Percentiles rank a stretch among this genome's conserved stretches.
Conservation (phyloP, 2,888 invertebrate genomes). For the Buathra laborator region DNA sequence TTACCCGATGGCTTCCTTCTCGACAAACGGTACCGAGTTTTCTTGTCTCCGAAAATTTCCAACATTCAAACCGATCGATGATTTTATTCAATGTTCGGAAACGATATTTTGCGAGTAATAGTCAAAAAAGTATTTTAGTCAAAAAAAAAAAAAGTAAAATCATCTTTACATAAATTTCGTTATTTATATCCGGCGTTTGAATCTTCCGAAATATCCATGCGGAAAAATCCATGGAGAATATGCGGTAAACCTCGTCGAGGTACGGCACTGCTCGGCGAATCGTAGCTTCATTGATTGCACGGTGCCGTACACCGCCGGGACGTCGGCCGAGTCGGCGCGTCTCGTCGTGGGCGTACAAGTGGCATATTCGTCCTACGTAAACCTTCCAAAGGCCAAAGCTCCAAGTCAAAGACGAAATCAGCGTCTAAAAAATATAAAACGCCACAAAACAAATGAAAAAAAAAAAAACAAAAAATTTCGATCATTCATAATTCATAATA, state of each 20-base stretch:
- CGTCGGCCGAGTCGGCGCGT: conserved; percentile 72
- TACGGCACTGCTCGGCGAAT: conserved; percentile 82
- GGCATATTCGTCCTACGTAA: conserved; percentile 72
- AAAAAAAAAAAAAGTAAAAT: not conserved
- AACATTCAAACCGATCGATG: not conserved
- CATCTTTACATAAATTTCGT: not conserved
- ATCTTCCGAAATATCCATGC: not conserved
- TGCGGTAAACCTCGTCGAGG: not conserved
- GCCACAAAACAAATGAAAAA: not conserved
- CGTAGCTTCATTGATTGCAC: conserved; percentile 84
- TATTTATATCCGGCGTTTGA: not conserved
- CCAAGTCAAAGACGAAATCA: conserved; percentile 1
- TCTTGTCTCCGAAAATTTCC: not conserved
- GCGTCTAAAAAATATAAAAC: conserved; percentile 22
- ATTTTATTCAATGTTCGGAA: not conserved
- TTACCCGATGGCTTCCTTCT: conserved; percentile 1
- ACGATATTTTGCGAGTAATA: not conserved
- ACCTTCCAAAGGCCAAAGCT: conserved; percentile 27
- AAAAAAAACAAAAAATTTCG: too few species aligned
- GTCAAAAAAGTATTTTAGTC: not conserved
- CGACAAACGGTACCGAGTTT: not conserved
- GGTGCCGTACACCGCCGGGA: conserved; percentile 78
- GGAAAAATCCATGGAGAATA: not conserved
- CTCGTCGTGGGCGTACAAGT: conserved; percentile 69
- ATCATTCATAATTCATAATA: not conserved